Conservation (phyloP, 1,140 invertebrate species). For the Pseudomyrmex sp. region DNA sequence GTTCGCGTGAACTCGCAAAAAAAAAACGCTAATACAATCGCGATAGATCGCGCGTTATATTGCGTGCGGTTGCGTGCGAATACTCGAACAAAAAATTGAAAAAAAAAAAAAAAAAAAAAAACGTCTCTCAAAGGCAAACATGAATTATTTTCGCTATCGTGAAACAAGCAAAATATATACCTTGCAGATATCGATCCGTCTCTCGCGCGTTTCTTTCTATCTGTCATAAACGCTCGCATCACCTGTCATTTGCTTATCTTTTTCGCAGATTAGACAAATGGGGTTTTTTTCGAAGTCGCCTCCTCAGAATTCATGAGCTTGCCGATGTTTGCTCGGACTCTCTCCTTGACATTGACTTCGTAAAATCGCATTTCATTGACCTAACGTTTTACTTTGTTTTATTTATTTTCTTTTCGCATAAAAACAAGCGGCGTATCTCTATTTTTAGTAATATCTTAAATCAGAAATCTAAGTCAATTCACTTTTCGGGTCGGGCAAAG, state of each 20-base stretch:
- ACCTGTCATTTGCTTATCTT: neutral
- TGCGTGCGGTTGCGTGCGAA: conserved; percentile 13
- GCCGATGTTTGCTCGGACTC: conserved; percentile 21
- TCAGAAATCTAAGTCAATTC: neutral
- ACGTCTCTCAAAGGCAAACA: neutral
- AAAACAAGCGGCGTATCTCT: neutral
- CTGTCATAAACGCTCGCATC: neutral
- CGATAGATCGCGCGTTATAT: conserved; percentile 36
- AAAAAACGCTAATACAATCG: conserved; percentile 36
- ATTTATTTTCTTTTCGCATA: neutral
- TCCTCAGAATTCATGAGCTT: conserved; percentile 62
- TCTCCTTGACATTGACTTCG: conserved; percentile 52
- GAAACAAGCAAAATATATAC: no score
- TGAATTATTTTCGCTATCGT: neutral
- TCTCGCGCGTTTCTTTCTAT: neutral
- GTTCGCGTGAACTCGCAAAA: neutral
- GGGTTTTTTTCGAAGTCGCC: conserved; percentile 13
- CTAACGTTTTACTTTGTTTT: conserved; percentile 39
- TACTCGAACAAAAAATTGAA: conserved; percentile 8
- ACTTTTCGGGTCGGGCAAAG: neutral
- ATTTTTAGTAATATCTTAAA: neutral
- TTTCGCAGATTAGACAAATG: conserved; percentile 34
- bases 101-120: neutral
- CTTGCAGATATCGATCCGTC: neutral
- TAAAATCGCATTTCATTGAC: conserved; percentile 64